A percentile compares a stretch with the other conserved stretches of the same genome.
Conservation (phyloP, 2,113 vertebrate species). For the Sciurus niger region DNA sequence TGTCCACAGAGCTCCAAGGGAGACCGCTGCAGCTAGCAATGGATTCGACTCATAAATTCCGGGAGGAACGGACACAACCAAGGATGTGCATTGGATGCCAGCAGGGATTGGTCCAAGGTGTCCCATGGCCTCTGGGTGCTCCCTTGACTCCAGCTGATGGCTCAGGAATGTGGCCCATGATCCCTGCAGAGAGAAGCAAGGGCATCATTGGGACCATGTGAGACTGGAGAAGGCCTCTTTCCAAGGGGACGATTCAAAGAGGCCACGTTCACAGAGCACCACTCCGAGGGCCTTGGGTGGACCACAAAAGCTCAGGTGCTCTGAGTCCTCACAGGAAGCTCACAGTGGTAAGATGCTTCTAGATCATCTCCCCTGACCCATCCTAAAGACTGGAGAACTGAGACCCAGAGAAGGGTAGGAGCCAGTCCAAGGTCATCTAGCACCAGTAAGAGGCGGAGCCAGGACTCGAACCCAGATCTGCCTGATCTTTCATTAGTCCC, state of each 20-base stretch:
- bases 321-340: background rate
- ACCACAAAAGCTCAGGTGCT: background rate
- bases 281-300: background rate
- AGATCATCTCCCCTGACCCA: background rate
- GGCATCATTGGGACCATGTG: background rate
- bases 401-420: background rate
- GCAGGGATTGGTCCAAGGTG: background rate
- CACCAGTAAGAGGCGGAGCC: background rate
- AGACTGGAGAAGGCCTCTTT: background rate
- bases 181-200: background rate
- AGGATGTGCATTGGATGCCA: background rate
- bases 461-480: background rate
- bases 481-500: background rate
- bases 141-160: background rate
- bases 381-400: background rate
- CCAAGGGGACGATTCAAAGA: background rate
- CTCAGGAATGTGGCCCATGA: background rate
- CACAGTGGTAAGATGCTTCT: background rate
- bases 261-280: background rate
- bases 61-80: background rate
- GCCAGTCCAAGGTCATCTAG: background rate
- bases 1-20: background rate
- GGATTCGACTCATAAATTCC: background rate
- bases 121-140: background rate
- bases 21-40: too few species aligned